Conservation (phyloP, 1,140 invertebrate genomes). For the Apis dorsata region DNA sequence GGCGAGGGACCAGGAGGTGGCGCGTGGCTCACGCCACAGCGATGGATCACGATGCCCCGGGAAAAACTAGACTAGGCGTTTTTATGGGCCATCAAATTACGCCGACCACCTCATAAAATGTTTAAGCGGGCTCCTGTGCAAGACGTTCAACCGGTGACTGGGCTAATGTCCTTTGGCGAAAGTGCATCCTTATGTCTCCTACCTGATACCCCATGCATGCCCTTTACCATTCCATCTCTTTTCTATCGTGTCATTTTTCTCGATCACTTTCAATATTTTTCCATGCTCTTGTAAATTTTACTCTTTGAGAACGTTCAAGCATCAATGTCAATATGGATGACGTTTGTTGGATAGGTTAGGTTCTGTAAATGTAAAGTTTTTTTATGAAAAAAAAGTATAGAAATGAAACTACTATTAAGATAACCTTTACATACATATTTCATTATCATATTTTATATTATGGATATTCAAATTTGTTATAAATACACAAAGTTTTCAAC, state of each 20-base stretch:
- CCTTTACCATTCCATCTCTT: background rate
- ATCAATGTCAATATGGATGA: too few species aligned
- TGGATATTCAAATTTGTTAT: too few species aligned
- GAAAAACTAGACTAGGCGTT: slow-evolving; percentile 80
- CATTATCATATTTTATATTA: too few species aligned
- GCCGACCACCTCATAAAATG: slow-evolving; percentile 80
- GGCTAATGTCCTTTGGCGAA: slow-evolving; percentile 73
- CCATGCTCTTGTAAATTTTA: accelerated
- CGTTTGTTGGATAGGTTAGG: too few species aligned
- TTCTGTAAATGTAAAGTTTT: too few species aligned
- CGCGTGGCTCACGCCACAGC: slow-evolving; percentile 65
- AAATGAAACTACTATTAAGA: too few species aligned
- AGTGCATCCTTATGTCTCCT: slow-evolving; percentile 50
- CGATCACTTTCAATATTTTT: too few species aligned
- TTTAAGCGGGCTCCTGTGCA: slow-evolving; percentile 78
- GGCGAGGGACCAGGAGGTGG: slow-evolving; percentile 67
- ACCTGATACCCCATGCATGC: background rate
- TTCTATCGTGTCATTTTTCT: accelerated
- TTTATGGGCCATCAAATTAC: slow-evolving; percentile 81
- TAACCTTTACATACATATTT: too few species aligned
- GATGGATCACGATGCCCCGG: slow-evolving; percentile 71
- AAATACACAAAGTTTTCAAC: too few species aligned
- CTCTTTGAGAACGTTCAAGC: too few species aligned
- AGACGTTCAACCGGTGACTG: slow-evolving; percentile 68
- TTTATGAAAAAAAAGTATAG: too few species aligned